Conservation (phyloP, 2,888 invertebrate genomes). For the Trichogramma evanescens region DNA sequence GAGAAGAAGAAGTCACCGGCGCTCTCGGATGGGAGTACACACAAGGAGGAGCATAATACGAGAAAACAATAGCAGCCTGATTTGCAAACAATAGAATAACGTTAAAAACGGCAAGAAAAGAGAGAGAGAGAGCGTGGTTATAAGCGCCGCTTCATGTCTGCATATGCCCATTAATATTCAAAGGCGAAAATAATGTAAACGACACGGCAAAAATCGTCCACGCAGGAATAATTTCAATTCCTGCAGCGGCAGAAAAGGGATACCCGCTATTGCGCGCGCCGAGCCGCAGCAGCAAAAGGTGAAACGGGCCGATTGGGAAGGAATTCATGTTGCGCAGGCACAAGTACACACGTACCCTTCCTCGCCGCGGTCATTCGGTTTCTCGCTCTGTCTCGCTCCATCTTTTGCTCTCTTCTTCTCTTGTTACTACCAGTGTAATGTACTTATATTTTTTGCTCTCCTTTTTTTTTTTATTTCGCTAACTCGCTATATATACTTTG, state of each 20-base stretch:
- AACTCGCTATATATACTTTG: background rate
- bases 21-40: constrained; percentile 23
- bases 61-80: constrained; percentile 48
- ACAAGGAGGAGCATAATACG: constrained; percentile 39
- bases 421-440: constrained; percentile 8
- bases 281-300: constrained; percentile 16
- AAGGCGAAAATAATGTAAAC: constrained; percentile 49
- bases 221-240: constrained; percentile 47
- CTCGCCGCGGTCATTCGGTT: constrained; percentile 15
- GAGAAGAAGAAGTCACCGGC: constrained; percentile 17
- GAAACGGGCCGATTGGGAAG: constrained; percentile 22
- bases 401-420: constrained; percentile 11
- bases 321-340: constrained; percentile 22
- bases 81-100: constrained; percentile 50
- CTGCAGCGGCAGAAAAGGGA: constrained; percentile 26
- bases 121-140: constrained; percentile 39
- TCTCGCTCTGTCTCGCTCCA: constrained; percentile 23
- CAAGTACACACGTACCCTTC: background rate
- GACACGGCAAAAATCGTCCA: constrained; percentile 44
- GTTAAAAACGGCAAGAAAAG: constrained; percentile 39
- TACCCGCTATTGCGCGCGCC: constrained; percentile 12
- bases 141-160: constrained; percentile 28
- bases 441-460: constrained; percentile 12
- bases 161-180: constrained; percentile 49
- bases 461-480: constrained; percentile 18